These are phyloP conservation scores for Halictus ligatus DNA, from an alignment of 2,888 invertebrate genomes.

Conservation along the genomic window DNA sequence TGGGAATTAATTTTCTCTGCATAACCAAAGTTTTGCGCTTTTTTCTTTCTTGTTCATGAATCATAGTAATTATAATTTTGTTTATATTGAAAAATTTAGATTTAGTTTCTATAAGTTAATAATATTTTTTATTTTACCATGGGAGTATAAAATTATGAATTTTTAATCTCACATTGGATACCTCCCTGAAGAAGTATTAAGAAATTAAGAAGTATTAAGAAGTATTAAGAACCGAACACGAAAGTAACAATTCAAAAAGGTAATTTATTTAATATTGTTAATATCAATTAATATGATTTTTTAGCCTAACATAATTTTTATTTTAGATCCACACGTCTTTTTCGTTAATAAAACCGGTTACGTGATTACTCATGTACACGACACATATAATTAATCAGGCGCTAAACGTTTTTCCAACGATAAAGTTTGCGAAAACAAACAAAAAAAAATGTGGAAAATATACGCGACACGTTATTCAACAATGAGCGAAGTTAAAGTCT, in stretches of 20 bases:
- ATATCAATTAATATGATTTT: not conserved
- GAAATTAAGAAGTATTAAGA: no score
- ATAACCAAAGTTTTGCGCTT: not conserved
- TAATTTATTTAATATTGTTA: not conserved
- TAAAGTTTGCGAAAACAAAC: not conserved
- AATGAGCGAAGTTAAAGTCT: no score
- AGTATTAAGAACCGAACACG: no score
- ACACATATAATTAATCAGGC: not conserved
- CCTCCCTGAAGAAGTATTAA: no score
- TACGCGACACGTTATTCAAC: not conserved
- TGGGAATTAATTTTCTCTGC: not conserved
- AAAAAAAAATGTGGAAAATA: not conserved
- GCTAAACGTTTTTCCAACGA: conserved; percentile 1
- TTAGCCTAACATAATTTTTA: no score
- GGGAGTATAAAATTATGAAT: not conserved
- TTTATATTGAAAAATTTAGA: not conserved
- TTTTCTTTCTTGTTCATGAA: not conserved
- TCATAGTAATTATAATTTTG: not conserved
- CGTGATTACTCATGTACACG: not conserved
- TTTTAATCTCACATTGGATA: not conserved
- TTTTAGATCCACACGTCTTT: not conserved
- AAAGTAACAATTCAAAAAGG: not conserved
- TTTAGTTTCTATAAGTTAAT: not conserved
- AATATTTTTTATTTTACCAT: not conserved
- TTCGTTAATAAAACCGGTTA: not conserved